Evolutionary conservation across 2,797 vertebrate genomes (phyloP).

Genomic region (Lagocephalus sceleratus): DNA sequence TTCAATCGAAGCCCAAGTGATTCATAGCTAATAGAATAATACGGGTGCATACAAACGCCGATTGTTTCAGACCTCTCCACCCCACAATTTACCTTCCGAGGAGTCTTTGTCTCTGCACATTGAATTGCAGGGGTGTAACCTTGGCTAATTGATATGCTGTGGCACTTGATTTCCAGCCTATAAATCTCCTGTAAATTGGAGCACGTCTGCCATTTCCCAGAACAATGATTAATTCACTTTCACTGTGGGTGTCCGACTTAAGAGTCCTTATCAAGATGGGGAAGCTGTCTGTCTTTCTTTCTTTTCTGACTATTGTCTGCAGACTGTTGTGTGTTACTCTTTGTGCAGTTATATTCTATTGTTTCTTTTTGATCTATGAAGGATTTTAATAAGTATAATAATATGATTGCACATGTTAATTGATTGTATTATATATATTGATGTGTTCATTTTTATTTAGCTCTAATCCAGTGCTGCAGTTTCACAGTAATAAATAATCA

Average conservation of each 20-base stretch:
- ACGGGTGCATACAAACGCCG: constrained; percentile 19
- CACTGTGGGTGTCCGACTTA: constrained; percentile 45
- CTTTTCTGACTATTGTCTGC: constrained; percentile 14
- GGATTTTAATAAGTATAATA: not conserved
- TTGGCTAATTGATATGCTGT: constrained; percentile 54
- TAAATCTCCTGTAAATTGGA: constrained; percentile 56
- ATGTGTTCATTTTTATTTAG: no score
- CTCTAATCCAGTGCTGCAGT: no score
- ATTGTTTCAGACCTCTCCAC: constrained; percentile 36
- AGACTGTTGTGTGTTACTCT: constrained; percentile 19
- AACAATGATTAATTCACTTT: constrained; percentile 53
- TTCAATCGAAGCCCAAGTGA: constrained; percentile 20
- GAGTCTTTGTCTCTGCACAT: constrained; percentile 32
- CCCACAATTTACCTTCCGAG: constrained; percentile 25
- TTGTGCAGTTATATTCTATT: constrained; percentile 35
- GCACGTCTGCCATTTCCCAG: constrained; percentile 40
- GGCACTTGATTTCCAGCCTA: constrained; percentile 58
- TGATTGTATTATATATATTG: no score
- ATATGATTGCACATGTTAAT: no score
- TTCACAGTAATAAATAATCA: no score
- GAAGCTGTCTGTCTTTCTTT: constrained; percentile 7
- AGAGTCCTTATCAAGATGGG: constrained; percentile 46
- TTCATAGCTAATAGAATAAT: constrained; percentile 24
- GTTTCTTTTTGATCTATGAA: constrained; percentile 22
- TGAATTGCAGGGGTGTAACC: constrained; percentile 46